Evolutionary conservation across 1,140 invertebrate genomes (phyloP), one percentile per base, ranked within the genome.

Genomic region (Sarcophaga peregrina): DNA sequence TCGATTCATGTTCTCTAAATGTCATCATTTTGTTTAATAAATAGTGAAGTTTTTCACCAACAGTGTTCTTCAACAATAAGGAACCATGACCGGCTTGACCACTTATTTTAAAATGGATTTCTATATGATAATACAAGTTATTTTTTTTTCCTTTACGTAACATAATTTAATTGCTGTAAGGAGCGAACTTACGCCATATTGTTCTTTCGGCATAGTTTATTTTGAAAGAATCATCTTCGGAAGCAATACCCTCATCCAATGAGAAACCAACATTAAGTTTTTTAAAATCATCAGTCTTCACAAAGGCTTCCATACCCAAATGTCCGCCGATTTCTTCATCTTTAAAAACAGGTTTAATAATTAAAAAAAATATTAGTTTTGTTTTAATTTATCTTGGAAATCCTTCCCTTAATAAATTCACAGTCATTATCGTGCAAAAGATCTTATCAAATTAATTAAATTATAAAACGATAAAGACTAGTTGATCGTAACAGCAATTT

Each of bases 81-180:
- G 96, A 98, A 0, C 96, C 97, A 91, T 99, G 97, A 0, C 97
- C 97, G 13, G 97, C 94, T 82, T 94, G 93, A 17, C 97, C 97
- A 47, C 92, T 86, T 68, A 90, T 82, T 83, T 87, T 86, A 0
- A 90, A 82, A 5, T 84, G 82, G 0, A 88, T 82, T 83, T 88
- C 87, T 88, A 58, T 1, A 85, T 81, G 1, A 62, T 9, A 3
- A 81, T 47, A 73, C 17, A 52, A 82, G 74, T 75, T 46, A 46
- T 46, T 75, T 15, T 46, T 62, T 83, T 75, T 47, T 76, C 75
- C 9, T 9, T 9, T 15, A 13, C 54, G 15, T 25, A 6, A 73
- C 50, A 8, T n/a, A 25, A n/a, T 82, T 82, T 9, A 7, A 81
- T 72, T 25, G 17, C 68, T 74, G 81, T 83, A n/a, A 73, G 5